Conservation (phyloP, 64 coral and sea anemone genomes). For the Hydrozoanthus tunicans region DNA sequence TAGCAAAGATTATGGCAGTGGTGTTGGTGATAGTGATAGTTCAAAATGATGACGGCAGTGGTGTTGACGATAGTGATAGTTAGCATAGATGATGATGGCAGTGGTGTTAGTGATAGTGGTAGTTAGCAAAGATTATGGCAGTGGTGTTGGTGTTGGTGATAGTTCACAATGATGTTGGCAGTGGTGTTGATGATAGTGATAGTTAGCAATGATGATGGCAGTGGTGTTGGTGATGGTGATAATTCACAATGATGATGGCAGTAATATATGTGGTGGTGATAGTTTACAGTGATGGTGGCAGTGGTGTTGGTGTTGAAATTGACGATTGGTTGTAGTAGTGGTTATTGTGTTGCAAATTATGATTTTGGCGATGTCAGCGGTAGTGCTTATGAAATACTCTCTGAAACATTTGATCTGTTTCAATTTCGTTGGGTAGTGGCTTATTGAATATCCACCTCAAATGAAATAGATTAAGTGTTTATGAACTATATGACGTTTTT, state of each 20-base stretch:
- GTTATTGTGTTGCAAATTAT: neutral
- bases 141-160: neutral
- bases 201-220: neutral
- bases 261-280: neutral
- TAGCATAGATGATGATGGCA: neutral
- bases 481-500: neutral
- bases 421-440: neutral
- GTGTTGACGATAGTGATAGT: neutral
- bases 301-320: neutral
- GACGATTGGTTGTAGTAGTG: neutral
- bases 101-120: neutral
- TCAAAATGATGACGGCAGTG: neutral
- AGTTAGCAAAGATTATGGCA: neutral
- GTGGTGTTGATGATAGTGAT: neutral
- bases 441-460: neutral
- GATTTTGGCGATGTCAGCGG: neutral
- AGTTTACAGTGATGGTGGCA: neutral
- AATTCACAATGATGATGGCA: neutral
- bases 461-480: too few relatives aligned
- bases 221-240: neutral
- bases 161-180: neutral
- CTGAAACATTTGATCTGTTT: too few relatives aligned
- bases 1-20: neutral
- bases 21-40: neutral
- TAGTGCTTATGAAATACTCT: neutral